Conservation (phyloP, 2,113 vertebrate genomes). For the Pimephales promelas region DNA sequence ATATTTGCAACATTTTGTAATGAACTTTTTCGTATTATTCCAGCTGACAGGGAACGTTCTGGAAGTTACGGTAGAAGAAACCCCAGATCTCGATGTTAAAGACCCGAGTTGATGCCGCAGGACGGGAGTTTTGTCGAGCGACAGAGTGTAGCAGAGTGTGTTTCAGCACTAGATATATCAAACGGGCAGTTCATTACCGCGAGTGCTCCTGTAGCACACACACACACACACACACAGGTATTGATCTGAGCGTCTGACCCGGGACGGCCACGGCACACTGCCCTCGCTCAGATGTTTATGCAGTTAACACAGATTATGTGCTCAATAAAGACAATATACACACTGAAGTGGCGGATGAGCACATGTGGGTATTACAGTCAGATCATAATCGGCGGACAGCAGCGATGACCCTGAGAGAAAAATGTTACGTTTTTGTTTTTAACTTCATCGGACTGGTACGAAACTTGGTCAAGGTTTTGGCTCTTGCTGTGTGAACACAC, state of each 20-base stretch:
- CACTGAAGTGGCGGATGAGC: not conserved
- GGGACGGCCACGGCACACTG: not conserved
- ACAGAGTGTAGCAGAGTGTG: constrained; percentile 71
- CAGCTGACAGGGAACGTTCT: too few relatives aligned
- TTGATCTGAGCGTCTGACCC: constrained; percentile 58
- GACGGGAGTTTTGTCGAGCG: constrained; percentile 41
- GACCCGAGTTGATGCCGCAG: not conserved
- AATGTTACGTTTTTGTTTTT: too few relatives aligned
- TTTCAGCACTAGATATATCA: constrained; percentile 73
- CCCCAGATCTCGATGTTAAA: not conserved
- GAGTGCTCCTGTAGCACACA: constrained; percentile 69
- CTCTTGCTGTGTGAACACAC: too few relatives aligned
- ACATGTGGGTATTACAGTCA: constrained; percentile 19
- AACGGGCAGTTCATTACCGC: constrained; percentile 79
- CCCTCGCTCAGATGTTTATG: not conserved
- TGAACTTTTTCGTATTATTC: not conserved
- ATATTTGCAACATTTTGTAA: not conserved
- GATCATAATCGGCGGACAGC: not conserved
- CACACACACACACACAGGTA: constrained; percentile 65
- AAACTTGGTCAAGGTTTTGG: too few relatives aligned
- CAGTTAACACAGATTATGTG: not conserved
- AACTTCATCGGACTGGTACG: too few relatives aligned
- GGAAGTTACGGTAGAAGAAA: not conserved
- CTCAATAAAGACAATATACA: constrained; percentile 15
- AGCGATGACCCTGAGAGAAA: not conserved